Base-by-base conservation (phyloP, 2,888 invertebrate species). In the Syritta pipiens region DNA sequence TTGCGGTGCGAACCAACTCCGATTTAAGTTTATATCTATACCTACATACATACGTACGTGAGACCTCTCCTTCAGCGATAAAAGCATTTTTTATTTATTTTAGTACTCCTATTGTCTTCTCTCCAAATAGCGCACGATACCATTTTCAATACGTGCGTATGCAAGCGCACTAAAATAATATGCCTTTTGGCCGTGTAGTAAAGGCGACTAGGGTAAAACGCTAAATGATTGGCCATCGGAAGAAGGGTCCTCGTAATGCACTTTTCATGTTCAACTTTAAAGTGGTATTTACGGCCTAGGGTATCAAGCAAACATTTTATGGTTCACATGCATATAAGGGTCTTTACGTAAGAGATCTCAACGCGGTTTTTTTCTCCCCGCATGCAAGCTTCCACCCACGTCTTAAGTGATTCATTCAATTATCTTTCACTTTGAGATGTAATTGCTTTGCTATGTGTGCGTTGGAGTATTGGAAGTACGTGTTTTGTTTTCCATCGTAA, bases 361-460 rank as follows among this genome's bases (percentile, higher is more conserved):
- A 53, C 26, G 19, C 32, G 17, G 12, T 30, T 32, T 48, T 68
- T 62, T 22, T 55, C 35, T 49, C 24, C 19, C 17, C 17, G 32
- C 49, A 60, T 65, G 62, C 67, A 62, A 57, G 57, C 68, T 57
- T 35, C 72, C n/a, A n/a, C n/a, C n/a, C n/a, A 67, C 46, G 26
- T 79, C 79, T 72, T 79, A 60, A 79, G 79, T 72, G 57, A 74
- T 74, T 74, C 67, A 79, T 79, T 79, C 79, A 79, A 79, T 79
- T 79, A 68, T 79, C 26, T 63, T 49, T 51, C 42, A 22, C 60
- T 79, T 72, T 79, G 79, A 74, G 67, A 68, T 53, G 42, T 79
- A 74, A 79, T 74, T 79, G 67, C 49, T 28, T 40, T 62, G 55
- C 62, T 67, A 49, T 79, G 67, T 57, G 65, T 53, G 71, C 28